phyloP scores from a whole-genome alignment of 2,113 vertebrate genomes.

The Numida meleagris region DNA sequence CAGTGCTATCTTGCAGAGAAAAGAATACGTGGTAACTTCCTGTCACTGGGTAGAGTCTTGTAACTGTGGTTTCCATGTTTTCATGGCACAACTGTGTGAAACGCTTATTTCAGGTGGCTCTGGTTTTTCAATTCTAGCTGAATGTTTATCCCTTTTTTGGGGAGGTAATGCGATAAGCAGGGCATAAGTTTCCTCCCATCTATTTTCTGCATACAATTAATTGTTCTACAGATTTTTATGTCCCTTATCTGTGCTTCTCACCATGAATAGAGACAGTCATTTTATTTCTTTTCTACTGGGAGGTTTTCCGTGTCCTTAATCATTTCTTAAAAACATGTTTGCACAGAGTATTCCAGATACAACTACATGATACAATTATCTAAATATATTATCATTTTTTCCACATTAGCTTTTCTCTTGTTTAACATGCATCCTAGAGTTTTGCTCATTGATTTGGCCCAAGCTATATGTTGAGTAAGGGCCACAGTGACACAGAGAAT shows the following conservation, averaged over 20 bases:
- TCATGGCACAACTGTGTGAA: neutral
- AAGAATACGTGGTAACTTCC: neutral
- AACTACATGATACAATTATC: neutral
- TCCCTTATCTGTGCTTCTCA: neutral
- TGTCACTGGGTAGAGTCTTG: neutral
- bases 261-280: neutral
- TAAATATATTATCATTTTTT: constrained; percentile 32
- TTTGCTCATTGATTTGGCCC: constrained; percentile 6
- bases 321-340: neutral
- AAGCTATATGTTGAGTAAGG: neutral
- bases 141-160: neutral
- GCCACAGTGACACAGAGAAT: neutral
- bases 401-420: neutral
- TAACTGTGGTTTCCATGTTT: neutral
- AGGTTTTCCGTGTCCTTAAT: constrained; percentile 13
- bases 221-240: neutral
- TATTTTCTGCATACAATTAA: neutral
- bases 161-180: neutral
- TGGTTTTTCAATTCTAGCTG: neutral
- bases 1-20: neutral
- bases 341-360: neutral
- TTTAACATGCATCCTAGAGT: neutral
- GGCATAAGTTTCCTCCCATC: neutral
- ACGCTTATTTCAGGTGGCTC: neutral
- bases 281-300: neutral